Base-by-base conservation (phyloP, 2,888 invertebrate genomes). In the Orthosia incerta region DNA sequence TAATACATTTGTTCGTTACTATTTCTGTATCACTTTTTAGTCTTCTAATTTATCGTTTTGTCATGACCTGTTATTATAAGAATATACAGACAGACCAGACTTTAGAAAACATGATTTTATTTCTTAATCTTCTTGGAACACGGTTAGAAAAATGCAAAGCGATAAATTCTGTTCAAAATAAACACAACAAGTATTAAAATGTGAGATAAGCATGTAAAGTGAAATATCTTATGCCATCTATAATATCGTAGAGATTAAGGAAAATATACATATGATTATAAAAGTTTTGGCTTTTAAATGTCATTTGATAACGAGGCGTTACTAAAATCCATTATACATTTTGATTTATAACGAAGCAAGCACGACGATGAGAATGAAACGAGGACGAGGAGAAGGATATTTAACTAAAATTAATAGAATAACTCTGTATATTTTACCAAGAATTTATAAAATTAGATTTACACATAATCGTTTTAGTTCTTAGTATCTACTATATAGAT, bases 1-100 rank as follows among this genome's bases (percentile, higher is more conserved):
- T 65, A 67, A 72, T 62, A 68, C 12, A 80, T 53, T 53, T 57
- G 39, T 53, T 59, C 15, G n/a, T n/a, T 71, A 20, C 15, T 56
- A 48, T 66, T 72, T 67, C 60, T 26, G 20, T 45, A 46, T 45
- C 16, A 78, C 18, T 53, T 57, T 39, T 53, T 55, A 55, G 56
- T 46, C 1, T 39, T 60, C 67, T 55, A 53, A 71, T 70, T 60
- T 53, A 62, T 76, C 16, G 31, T 20, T 23, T 60, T 39, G 39
- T 59, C 59, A 13, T 59, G 59, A 59, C 59, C 1, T 48, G 31
- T n/a, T 72, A 26, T 18, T 23, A 15, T 15, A 23, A 48, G 71
- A 4, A 20, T 18, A 20, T 20, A 13, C 13, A 55, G 45, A 71
- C 23, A 31, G 31, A 46, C 15, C 20, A 55, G 46, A 13, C 0